Evolutionary conservation across 2,113 vertebrate species (phyloP), one percentile per base, ranked within the genome.

Genomic region (Cryptotis parvus): DNA sequence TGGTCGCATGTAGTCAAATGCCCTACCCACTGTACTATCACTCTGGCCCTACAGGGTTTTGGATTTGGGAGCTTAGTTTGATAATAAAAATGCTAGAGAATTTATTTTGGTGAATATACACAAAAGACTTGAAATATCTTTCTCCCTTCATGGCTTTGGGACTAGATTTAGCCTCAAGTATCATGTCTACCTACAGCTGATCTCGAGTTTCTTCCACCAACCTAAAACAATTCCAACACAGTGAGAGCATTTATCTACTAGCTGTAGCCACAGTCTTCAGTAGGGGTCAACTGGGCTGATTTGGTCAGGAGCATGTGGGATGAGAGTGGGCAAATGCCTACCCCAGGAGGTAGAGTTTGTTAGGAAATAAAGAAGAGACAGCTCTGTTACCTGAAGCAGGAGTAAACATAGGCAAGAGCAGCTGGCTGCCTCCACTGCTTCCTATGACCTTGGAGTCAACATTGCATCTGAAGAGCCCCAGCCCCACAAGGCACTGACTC

Each of bases 21-120:
- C 11, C 45, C 45, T 49, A 49, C 14, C 45, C 14, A 2, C 45
- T 49, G 45, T 49, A 49, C 45, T 49, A 6, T 49, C 45, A 49
- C 45, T 49, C 45, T 49, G 2, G 14, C 45, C 9, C 45, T 49
- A 49, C 45, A 7, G 45, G 45, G 45, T 49, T 49, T 49, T 49
- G 9, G n/a, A n/a, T n/a, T n/a, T n/a, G n/a, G n/a, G n/a, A n/a
- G 10, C 45, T 49, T 10, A 49, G 45, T 49, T 49, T 49, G 49
- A 1, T 80, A 61, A 66, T 68, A 73, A 79, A n/a, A 91, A 88
- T 72, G 6, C 72, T 68, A 87, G 80, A 72, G 90, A 88, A 49
- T 31, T 73, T n/a, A 87, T 26, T 18, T 12, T 35, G 52, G 37
- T 37, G 27, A 74, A 61, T 41, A 66, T n/a, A 29, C 26, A 74